phyloP scores from a whole-genome alignment of 2,797 vertebrate species.

The Rhynchonycteris naso region DNA sequence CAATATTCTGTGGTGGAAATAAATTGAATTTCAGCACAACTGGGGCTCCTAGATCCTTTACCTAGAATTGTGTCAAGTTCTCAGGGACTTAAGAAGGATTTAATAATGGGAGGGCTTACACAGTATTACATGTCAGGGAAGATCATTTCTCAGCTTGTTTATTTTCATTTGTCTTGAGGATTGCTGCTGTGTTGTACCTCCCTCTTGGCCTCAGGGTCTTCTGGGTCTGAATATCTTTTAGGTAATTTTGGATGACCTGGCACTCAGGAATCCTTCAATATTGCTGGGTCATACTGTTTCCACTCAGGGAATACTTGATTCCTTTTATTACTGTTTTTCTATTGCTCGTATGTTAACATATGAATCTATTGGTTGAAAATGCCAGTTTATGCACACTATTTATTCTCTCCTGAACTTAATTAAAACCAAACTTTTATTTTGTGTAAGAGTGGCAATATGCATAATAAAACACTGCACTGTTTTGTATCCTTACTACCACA shows the following conservation, averaged over 20 bases:
- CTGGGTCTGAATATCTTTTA: background rate
- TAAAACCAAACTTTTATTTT: background rate
- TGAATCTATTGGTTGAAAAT: background rate
- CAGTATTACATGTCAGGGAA: background rate
- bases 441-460: background rate
- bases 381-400: background rate
- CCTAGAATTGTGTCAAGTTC: background rate
- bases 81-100: background rate
- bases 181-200: background rate
- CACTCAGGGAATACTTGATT: background rate
- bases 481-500: background rate
- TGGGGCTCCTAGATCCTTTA: background rate
- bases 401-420: background rate
- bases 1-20: background rate
- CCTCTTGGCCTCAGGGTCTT: background rate
- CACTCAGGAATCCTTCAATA: background rate
- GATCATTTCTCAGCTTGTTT: background rate
- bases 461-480: background rate
- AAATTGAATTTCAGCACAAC: background rate
- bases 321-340: background rate
- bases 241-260: slow-evolving; percentile 11
- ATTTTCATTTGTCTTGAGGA: slow-evolving; percentile 4
- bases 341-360: background rate
- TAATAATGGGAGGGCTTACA: background rate
- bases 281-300: background rate